Evolutionary conservation across 2,888 invertebrate species (phyloP), one percentile per base, ranked within the genome.

Genomic region (Drosophila maculinotata): DNA sequence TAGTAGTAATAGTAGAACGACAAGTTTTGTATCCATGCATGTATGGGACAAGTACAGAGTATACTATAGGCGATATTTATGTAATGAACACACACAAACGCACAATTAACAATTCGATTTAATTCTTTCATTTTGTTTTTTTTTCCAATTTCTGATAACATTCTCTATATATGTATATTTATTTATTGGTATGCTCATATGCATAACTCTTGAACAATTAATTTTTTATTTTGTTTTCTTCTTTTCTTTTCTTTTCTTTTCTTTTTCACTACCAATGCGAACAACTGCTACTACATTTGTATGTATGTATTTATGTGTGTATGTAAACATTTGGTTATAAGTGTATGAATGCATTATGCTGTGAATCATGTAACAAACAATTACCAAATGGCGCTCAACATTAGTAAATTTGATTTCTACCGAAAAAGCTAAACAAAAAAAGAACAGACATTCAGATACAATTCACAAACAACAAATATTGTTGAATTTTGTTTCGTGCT

Each of bases 381-480:
- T 56, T 71, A 71, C 54, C 70, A 54, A 71, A 60, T 70, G 71
- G 71, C 60, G 47, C 38, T 66, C 60, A 70, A 66, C 71, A 56
- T 66, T 49, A 15, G 47, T 49, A 41, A 38, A 42, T 42, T 26
- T 48, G 47, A 58, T 35, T 69, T 52, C 6, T 42, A 54, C 26
- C 25, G 9, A 30, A 45, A 20, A 23, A 17, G 23, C 7, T 20
- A 25, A 25, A n/a, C 2, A 17, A 59, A 54, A 9, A 42, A 26
- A 14, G 9, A 25, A 42, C 31, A 67, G 45, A 25, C 14, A 51
- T 47, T 63, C 36, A 47, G 20, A 68, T 62, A 39, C 3, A 45
- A 30, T 31, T 36, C 17, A 52, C 41, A 41, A 48, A 41, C 10
- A 38, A 10, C 35, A 57, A 56, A 59, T 44, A 30, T 38, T 47